Conservation (phyloP, 1,140 invertebrate species). For the Polypedilum pembai region DNA sequence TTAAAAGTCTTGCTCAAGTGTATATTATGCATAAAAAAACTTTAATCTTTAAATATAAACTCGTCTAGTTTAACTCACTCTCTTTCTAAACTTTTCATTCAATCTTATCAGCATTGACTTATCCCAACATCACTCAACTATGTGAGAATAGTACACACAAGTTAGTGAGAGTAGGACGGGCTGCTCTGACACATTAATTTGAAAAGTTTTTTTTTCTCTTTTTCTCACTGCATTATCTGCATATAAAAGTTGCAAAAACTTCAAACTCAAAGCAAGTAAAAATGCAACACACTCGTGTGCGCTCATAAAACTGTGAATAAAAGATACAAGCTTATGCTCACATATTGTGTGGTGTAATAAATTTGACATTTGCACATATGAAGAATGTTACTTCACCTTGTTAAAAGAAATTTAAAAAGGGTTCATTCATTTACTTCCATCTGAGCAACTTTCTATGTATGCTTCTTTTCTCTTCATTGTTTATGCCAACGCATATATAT, state of each 20-base stretch:
- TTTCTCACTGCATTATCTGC: not conserved
- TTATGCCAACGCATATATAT: too few relatives aligned
- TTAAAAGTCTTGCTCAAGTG: not conserved
- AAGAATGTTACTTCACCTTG: too few relatives aligned
- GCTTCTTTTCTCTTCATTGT: not conserved
- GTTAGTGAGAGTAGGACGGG: not conserved
- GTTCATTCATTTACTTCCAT: too few relatives aligned
- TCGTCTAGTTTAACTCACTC: not conserved
- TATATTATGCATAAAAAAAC: not conserved
- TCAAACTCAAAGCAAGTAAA: too few relatives aligned
- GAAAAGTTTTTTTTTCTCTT: constrained; percentile 19
- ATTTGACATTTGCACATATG: too few relatives aligned
- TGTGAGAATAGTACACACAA: not conserved
- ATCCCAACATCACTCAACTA: constrained; percentile 19
- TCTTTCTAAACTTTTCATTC: not conserved
- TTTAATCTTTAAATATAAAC: constrained; percentile 10
- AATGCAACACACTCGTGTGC: too few relatives aligned
- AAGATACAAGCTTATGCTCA: too few relatives aligned
- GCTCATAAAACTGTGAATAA: too few relatives aligned
- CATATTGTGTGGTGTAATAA: too few relatives aligned
- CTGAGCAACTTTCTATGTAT: too few relatives aligned
- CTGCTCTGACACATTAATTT: constrained; percentile 24
- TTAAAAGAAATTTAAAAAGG: too few relatives aligned
- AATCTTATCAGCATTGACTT: constrained; percentile 18
- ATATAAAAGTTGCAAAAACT: not conserved